Conservation (phyloP, 2,113 vertebrate genomes). For the Polypterus bichir region DNA sequence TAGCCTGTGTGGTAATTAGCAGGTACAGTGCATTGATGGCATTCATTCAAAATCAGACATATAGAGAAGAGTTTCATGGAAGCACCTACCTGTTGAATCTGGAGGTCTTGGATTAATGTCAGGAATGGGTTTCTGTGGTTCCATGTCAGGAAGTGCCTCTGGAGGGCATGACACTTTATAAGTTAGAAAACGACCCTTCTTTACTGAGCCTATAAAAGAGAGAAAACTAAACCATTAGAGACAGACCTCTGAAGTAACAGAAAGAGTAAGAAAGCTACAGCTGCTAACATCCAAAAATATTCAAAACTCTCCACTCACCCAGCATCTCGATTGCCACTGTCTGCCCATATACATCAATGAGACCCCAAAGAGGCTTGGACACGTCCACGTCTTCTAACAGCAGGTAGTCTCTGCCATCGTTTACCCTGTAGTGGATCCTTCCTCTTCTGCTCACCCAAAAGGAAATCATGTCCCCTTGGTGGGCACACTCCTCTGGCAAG, state of each 20-base stretch:
- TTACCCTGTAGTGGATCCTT: constrained; percentile 18
- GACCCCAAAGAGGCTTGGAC: constrained; percentile 52
- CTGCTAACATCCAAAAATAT: neutral
- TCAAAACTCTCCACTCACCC: constrained; percentile 33
- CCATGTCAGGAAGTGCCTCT: neutral
- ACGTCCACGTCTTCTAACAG: constrained; percentile 28
- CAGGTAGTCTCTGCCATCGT: neutral
- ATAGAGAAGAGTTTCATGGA: too few species aligned
- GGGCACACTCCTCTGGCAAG: constrained; percentile 23
- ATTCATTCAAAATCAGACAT: too few species aligned
- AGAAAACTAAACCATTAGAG: too few species aligned
- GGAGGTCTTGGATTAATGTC: too few species aligned
- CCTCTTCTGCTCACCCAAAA: constrained; percentile 58
- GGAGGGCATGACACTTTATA: constrained; percentile 34
- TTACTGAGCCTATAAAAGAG: constrained; percentile 38
- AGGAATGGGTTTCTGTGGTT: neutral
- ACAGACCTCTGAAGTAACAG: neutral
- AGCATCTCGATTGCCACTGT: constrained; percentile 50
- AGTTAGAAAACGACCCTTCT: neutral
- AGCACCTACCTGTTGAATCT: too few species aligned
- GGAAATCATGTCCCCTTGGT: constrained; percentile 29
- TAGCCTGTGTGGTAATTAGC: too few species aligned
- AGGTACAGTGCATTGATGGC: too few species aligned
- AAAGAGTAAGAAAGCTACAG: neutral
- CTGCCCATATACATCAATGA: constrained; percentile 69